These are phyloP conservation scores for Stichopus horrens DNA, from an alignment of 53 echinoderm and acorn worm species.

Conservation along the genomic window DNA sequence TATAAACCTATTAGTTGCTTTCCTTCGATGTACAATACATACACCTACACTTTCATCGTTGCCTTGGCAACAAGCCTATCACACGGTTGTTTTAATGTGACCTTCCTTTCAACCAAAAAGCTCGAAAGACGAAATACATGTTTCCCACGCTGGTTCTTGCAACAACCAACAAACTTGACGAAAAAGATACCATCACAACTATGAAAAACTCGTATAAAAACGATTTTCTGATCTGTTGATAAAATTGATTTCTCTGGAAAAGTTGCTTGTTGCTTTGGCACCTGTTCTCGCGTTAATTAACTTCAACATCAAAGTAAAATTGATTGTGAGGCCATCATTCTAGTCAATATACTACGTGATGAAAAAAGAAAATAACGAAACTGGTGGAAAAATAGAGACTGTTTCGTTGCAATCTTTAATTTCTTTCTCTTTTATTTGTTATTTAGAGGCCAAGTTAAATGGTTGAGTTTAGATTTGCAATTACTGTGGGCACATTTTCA, in stretches of 20 bases:
- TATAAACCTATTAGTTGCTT: no score
- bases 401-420: no score
- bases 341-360: neutral
- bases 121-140: neutral
- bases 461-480: no score
- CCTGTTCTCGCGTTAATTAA: neutral
- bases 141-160: neutral
- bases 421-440: no score
- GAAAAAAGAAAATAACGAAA: no score
- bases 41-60: neutral
- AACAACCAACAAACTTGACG: neutral
- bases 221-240: constrained; percentile 3
- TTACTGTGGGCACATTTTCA: no score
- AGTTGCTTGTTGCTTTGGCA: neutral
- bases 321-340: neutral
- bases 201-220: neutral
- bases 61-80: neutral
- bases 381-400: no score
- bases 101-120: neutral
- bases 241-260: neutral
- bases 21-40: neutral
- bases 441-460: no score
- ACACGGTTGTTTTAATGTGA: neutral
- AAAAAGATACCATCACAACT: neutral
- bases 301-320: neutral